Conservation (phyloP, 1,140 invertebrate species). For the Lineus longissimus region DNA sequence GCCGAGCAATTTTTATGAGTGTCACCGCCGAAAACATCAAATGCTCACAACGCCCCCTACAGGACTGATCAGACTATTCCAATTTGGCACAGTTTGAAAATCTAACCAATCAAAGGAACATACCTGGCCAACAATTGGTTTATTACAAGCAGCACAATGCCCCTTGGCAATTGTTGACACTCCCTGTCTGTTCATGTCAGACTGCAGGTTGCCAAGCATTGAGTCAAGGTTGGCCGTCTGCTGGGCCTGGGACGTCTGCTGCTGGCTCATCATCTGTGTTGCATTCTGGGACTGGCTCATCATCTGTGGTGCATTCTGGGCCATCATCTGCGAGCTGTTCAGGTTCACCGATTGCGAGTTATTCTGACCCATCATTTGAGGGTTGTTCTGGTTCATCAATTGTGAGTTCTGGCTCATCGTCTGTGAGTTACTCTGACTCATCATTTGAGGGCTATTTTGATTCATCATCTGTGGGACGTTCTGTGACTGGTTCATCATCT, state of each 20-base stretch:
- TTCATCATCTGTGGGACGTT: too few species aligned
- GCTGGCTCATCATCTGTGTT: too few species aligned
- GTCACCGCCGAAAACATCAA: neutral
- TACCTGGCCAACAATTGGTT: conserved; percentile 96
- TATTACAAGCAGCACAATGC: conserved; percentile 95
- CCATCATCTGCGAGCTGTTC: conserved; percentile 33
- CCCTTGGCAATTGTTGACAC: conserved; percentile 96
- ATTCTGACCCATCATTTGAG: too few species aligned
- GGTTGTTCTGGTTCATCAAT: too few species aligned
- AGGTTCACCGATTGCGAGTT: neutral
- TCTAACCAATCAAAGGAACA: conserved; percentile 2
- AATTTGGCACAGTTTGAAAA: neutral
- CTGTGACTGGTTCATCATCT: too few species aligned
- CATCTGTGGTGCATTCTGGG: too few species aligned
- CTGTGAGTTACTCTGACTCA: too few species aligned
- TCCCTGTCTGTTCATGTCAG: conserved; percentile 76
- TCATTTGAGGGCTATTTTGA: conserved; percentile 35
- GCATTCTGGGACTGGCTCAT: too few species aligned
- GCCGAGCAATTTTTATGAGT: too few species aligned
- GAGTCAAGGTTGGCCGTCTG: conserved; percentile 73
- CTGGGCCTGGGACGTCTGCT: conserved; percentile 38
- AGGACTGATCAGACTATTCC: too few species aligned
- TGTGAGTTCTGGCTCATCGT: too few species aligned
- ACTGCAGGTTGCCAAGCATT: conserved; percentile 86
- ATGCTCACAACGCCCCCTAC: too few species aligned